Conservation (phyloP, 2,797 vertebrate species). For the Anisognathus igniventris region DNA sequence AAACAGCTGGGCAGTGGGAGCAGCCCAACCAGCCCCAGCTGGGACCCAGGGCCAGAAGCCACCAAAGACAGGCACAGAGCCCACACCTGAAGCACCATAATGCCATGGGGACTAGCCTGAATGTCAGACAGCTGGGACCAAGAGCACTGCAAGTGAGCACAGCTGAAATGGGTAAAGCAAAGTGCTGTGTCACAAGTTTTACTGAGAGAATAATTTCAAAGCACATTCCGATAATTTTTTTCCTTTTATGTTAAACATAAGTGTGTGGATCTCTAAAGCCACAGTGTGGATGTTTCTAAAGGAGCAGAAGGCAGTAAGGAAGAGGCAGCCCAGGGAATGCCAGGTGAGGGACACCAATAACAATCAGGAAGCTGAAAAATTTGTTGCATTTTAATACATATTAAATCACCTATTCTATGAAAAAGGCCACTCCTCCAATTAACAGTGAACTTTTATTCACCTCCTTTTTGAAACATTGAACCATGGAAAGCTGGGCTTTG, state of each 20-base stretch:
- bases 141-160: neutral
- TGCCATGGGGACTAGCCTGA: rapidly evolving
- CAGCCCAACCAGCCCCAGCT: neutral
- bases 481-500: neutral
- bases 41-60: neutral
- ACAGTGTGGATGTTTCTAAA: rapidly evolving
- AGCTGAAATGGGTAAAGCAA: neutral
- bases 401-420: neutral
- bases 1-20: neutral
- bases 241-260: neutral
- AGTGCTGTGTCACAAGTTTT: neutral
- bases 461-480: neutral
- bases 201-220: neutral
- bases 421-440: neutral
- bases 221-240: rapidly evolving
- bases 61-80: neutral
- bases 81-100: rapidly evolving
- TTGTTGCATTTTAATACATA: neutral
- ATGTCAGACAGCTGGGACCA: neutral
- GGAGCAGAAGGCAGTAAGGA: neutral
- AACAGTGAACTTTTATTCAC: neutral
- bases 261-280: neutral
- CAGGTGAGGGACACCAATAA: neutral
- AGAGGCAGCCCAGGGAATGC: neutral
- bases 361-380: neutral